Conservation (phyloP, 2,888 invertebrate species). For the Neocrepidodera transversa region DNA sequence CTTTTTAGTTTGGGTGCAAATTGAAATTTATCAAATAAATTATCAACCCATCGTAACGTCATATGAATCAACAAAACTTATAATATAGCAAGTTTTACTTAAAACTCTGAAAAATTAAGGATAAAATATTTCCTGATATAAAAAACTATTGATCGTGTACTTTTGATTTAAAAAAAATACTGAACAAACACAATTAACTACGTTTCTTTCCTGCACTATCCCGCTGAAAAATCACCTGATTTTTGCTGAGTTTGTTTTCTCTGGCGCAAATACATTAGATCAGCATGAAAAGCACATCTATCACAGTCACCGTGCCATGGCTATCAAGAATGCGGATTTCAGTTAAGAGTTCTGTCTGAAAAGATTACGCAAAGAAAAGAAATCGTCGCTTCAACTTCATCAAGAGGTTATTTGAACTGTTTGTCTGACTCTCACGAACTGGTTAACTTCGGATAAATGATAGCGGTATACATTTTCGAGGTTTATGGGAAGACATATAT, state of each 20-base stretch:
- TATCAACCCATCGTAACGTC: background rate
- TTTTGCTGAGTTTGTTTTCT: slow-evolving; percentile 16
- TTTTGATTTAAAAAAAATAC: background rate
- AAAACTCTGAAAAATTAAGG: background rate
- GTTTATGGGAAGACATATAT: background rate
- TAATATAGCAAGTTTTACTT: background rate
- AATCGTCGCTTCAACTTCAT: slow-evolving; percentile 16
- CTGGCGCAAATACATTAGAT: slow-evolving; percentile 21
- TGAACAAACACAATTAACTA: background rate
- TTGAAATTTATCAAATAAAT: background rate
- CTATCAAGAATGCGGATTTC: slow-evolving; percentile 23
- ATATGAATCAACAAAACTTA: background rate
- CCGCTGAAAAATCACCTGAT: slow-evolving; percentile 24
- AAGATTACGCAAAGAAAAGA: slow-evolving; percentile 22
- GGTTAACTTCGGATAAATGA: slow-evolving; percentile 7
- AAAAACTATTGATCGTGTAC: no score
- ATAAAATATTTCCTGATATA: background rate
- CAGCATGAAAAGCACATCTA: slow-evolving; percentile 23
- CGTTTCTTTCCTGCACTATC: slow-evolving; percentile 13
- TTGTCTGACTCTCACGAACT: slow-evolving; percentile 5
- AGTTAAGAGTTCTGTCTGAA: slow-evolving; percentile 24
- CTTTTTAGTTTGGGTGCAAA: no score
- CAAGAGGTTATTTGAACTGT: slow-evolving; percentile 16
- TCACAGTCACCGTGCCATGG: slow-evolving; percentile 14
- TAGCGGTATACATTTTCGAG: background rate